Conservation (phyloP, 2,113 vertebrate species). For the Acanthisitta chloris region DNA sequence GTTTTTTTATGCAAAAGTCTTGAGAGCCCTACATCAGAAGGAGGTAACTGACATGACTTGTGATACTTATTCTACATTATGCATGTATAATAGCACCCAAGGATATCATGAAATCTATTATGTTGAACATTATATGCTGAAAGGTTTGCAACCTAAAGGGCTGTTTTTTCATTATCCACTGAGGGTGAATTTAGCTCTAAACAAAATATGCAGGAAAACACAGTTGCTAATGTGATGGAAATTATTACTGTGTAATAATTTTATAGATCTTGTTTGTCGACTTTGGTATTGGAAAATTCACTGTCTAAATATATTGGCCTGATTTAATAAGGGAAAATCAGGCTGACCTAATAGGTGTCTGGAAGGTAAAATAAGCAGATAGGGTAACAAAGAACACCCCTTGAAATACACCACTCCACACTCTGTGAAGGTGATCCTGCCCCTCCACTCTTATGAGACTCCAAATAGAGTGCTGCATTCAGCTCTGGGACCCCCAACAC, state of each 20-base stretch:
- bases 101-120: neutral
- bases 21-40: neutral
- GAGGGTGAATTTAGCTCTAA: neutral
- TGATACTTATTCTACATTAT: neutral
- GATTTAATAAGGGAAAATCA: conserved; percentile 13
- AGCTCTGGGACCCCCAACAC: neutral
- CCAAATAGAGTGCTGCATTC: neutral
- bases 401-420: neutral
- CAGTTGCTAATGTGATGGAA: neutral
- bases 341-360: neutral
- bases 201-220: conserved; percentile 7
- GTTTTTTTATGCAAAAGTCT: neutral
- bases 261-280: conserved; percentile 14
- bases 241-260: conserved; percentile 14
- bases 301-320: neutral
- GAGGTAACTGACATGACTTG: neutral
- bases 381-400: neutral
- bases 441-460: neutral
- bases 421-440: neutral
- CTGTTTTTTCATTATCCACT: neutral
- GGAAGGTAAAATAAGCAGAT: neutral
- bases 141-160: neutral
- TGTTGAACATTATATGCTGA: neutral
- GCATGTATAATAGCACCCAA: neutral
- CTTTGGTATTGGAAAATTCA: neutral